Base-by-base conservation (phyloP, 2,888 invertebrate genomes). In the Ochropleura leucogaster region DNA sequence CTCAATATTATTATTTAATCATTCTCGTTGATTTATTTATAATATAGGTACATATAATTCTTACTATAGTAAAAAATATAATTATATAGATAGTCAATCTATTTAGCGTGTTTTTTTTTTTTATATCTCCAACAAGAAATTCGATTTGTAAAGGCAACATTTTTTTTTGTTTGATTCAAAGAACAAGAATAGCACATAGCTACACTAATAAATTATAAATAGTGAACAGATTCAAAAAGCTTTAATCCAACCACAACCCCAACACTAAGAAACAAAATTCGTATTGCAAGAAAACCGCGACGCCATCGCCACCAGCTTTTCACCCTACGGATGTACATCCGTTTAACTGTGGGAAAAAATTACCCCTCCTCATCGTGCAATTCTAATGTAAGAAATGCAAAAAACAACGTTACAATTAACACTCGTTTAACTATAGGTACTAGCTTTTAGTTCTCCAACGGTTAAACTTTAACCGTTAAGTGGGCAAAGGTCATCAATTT, bases 251-350 rank as follows among this genome's bases (percentile, higher is more conserved):
- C 47, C 8, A 47, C 20, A 20, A 30, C 30, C 30, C 30, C n/a
- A n/a, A n/a, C n/a, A n/a, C 30, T 30, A 30, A 30, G 30, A 30
- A 30, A 30, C 30, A 72, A 14, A 18, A 8, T 12, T n/a, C 10
- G 12, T 64, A 65, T 57, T n/a, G 30, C n/a, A 16, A 49, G 62
- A 70, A 72, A 63, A 65, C 12, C 8, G n/a, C 53, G 57, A 30
- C 30, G 30, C 30, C 67, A 69, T 59, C 46, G 59, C n/a, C 8
- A 46, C 16, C 10, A 63, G 42, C 14, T 60, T 70, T 72, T 68
- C n/a, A 18, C 84, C 74, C 74, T 59, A 65, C 84, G 81, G 81
- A 84, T 65, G 74, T 57, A 49, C 74, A 68, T 81, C 84, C 81
- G 80, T 12, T 68, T 14, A 47, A 7, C 55, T 68, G 74, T 73